Evolutionary conservation across 2,888 invertebrate genomes (phyloP).

Genomic region (Drosophila paranaensis): DNA sequence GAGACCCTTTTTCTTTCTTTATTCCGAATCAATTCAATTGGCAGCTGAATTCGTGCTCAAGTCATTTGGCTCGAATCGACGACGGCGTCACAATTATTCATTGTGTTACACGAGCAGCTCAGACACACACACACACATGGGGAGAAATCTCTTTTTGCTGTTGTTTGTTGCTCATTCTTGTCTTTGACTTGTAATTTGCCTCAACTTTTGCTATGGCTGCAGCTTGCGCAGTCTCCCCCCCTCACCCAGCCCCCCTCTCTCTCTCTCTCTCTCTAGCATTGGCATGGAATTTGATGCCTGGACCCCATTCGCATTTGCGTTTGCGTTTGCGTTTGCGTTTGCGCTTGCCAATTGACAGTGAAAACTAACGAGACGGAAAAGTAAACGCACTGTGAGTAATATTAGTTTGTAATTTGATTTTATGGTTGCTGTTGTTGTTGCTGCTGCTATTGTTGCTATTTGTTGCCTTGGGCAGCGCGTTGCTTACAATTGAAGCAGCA

Average conservation of each 20-base stretch:
- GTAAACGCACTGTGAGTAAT: slow-evolving; percentile 81
- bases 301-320: slow-evolving; percentile 44
- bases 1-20: background rate
- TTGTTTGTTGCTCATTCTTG: slow-evolving; percentile 44
- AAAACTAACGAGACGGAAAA: slow-evolving; percentile 83
- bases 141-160: slow-evolving; percentile 22
- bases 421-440: slow-evolving; percentile 41
- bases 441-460: slow-evolving; percentile 4
- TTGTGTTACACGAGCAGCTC: slow-evolving; percentile 35
- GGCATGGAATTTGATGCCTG: slow-evolving; percentile 40
- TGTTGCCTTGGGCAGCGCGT: slow-evolving; percentile 9
- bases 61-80: slow-evolving; percentile 74
- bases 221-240: slow-evolving; percentile 42
- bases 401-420: slow-evolving; percentile 81
- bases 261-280: too few species aligned
- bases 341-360: slow-evolving; percentile 81
- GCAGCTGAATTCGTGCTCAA: slow-evolving; percentile 34
- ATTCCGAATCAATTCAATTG: slow-evolving; percentile 18
- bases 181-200: slow-evolving; percentile 64
- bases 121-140: background rate
- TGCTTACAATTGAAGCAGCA: slow-evolving; percentile 49
- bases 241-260: background rate
- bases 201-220: slow-evolving; percentile 57
- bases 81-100: slow-evolving; percentile 70
- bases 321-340: slow-evolving; percentile 32